A percentile compares a stretch with the other conserved stretches of the same genome.
Evolutionary conservation across 2,113 vertebrate species (phyloP).

Genomic region (Rhea americana): DNA sequence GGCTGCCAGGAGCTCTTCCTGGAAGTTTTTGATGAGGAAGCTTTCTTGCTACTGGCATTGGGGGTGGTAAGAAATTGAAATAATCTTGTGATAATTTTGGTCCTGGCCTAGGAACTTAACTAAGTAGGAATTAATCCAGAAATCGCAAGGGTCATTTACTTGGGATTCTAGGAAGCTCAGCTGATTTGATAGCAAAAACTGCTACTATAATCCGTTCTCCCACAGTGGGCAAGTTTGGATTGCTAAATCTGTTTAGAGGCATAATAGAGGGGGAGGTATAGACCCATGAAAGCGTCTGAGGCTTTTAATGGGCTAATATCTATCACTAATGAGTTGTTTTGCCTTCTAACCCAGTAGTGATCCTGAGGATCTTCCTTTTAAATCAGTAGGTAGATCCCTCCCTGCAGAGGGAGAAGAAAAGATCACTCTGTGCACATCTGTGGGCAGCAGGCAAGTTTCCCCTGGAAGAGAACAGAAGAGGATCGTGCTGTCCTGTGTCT

Average conservation of each 20-base stretch:
- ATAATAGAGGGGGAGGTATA: background rate
- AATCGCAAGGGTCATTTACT: background rate
- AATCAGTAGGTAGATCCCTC: background rate
- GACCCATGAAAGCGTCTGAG: background rate
- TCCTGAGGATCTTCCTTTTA: background rate
- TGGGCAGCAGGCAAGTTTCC: background rate
- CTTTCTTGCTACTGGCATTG: background rate
- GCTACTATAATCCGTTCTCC: background rate
- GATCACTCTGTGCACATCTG: background rate
- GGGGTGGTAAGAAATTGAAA: background rate
- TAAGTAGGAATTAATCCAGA: background rate
- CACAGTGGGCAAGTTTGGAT: background rate
- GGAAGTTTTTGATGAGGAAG: background rate
- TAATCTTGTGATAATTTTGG: background rate
- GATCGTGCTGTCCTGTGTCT: background rate
- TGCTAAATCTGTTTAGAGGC: background rate
- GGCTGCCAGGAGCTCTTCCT: background rate
- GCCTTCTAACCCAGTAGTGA: background rate
- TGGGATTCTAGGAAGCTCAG: background rate
- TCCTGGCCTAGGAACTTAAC: background rate
- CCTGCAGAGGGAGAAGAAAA: background rate
- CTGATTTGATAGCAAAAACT: background rate
- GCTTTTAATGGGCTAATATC: background rate
- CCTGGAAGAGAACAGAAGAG: background rate
- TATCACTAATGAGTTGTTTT: accelerated